Base-by-base conservation (phyloP, 1,140 invertebrate genomes). In the Drosophila ogumai region DNA sequence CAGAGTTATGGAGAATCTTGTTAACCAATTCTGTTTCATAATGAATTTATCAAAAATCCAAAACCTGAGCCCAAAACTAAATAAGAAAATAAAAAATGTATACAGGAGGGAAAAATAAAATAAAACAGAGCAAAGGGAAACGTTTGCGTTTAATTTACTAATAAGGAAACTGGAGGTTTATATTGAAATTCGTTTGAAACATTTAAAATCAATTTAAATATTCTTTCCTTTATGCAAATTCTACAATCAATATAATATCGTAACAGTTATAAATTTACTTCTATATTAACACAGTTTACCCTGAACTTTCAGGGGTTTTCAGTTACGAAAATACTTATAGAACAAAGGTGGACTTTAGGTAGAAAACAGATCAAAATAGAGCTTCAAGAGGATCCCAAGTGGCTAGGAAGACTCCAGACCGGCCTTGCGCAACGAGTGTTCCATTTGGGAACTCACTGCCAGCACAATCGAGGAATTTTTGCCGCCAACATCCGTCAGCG, bases 21-120 rank as follows among this genome's bases (percentile, higher is more conserved):
- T 88, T 86, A 87, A 87, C 59, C 54, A 75, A 82, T 58, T 54
- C 69, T 87, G 75, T 86, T 86, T 71, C 75, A 75, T 47, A 64
- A 86, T 79, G 84, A 86, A 88, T 79, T 88, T 82, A 88, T 66
- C 63, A 54, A 66, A 73, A 75, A 63, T 50, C 67, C 64, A 43
- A 81, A 76, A 72, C 58, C 54, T 79, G 63, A 73, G 47, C 69
- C 60, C 79, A 77, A 63, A 61, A 75, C 43, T 60, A 54, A 36
- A 66, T 31, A 46, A 34, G 65, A 74, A 74, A 22, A 22, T 2
- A 22, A 22, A 36, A 22, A 36, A 36, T 25, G 12, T 54, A 54
- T 49, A 54, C 19, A 25, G 36, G 17, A 52, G 36, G 31, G 47
- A 56, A 66, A 61, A 56, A 60, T 41, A 80, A 80, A 65, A 66